These are phyloP conservation scores for Delichon dasypus DNA, from an alignment of 2,797 vertebrate species.

Conservation along the genomic window DNA sequence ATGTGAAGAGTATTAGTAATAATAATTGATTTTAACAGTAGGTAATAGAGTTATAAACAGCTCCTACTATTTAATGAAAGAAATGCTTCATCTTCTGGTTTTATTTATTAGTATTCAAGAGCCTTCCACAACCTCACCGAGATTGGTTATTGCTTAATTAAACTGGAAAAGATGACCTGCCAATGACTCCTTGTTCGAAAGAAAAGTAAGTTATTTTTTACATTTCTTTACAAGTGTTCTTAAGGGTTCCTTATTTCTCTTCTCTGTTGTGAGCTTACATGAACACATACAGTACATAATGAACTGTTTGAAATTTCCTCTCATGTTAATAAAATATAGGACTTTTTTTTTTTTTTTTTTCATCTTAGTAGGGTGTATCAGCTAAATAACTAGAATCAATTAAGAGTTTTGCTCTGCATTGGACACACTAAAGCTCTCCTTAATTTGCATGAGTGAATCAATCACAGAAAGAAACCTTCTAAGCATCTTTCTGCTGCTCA, in stretches of 20 bases:
- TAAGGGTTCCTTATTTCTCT: slow-evolving; percentile 5
- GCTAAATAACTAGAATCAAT: slow-evolving; percentile 23
- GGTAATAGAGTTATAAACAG: slow-evolving; percentile 79
- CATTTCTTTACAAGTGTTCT: slow-evolving; percentile 34
- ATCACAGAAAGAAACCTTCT: background rate
- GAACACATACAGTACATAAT: background rate
- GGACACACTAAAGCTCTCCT: slow-evolving; percentile 15
- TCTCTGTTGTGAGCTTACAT: background rate
- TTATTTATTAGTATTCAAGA: slow-evolving; percentile 78
- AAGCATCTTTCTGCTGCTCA: background rate
- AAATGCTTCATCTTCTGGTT: slow-evolving; percentile 64
- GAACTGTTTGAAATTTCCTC: slow-evolving; percentile 20
- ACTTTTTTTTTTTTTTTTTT: background rate
- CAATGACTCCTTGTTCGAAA: slow-evolving; percentile 57
- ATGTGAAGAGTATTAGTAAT: slow-evolving; percentile 72
- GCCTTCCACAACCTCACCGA: slow-evolving; percentile 57
- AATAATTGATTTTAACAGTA: slow-evolving; percentile 79
- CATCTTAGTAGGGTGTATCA: background rate
- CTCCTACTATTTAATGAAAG: slow-evolving; percentile 74
- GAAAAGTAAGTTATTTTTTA: slow-evolving; percentile 28
- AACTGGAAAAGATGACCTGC: slow-evolving; percentile 72
- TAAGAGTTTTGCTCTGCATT: slow-evolving; percentile 38
- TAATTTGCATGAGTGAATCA: background rate
- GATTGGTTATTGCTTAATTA: slow-evolving; percentile 77
- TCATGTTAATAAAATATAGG: background rate